Base-by-base conservation (phyloP, 2,888 invertebrate genomes). In the Leptarthrus brevirostris region DNA sequence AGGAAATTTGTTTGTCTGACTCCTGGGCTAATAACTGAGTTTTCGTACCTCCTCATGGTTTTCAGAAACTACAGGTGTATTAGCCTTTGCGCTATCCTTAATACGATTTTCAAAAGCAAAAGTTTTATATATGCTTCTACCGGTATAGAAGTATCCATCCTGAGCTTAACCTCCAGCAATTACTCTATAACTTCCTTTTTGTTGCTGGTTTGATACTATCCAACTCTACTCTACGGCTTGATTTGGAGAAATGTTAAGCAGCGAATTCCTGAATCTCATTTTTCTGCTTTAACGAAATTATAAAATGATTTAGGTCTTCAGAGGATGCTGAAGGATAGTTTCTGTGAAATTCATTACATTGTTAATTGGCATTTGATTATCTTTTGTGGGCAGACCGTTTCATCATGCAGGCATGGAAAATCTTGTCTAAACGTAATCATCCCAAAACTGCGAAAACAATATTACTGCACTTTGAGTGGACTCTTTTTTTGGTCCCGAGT, bases 1-100 rank as follows among this genome's bases (percentile, higher is more conserved):
- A 75, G 76, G 77, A 76, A 77, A 77, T 77, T 77, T 76, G 76
- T 78, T 78, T 77, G 77, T 77, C 76, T 77, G 76, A 77, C 77
- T 77, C 61, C 71, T 72, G 66, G 74, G 70, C 70, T 72, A 75
- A 69, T 74, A 74, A 44, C 56, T 44, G 47, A 24, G 6, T n/a
- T 12, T 49, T 5, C 12, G 49, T 44, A 44, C 3, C 47, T 40
- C 40, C 40, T 61, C 40, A 16, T 20, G 34, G 40, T 20, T 34
- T 4, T 8, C 36, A 44, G 40, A 64, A 18, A 16, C 53, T 20
- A 34, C 34, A 70, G 52, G 69, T 52, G 49, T 30, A 30, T 49
- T 69, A 49, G 34, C 52, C 52, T 30, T 49, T 26, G 30, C 20
- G 10, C 5, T 49, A n/a, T 34, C 52, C 69, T 69, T 69, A 69